These are phyloP conservation scores for Scrobipalpa atriplicella DNA, from an alignment of 2,888 invertebrate species.

Conservation along the genomic window DNA sequence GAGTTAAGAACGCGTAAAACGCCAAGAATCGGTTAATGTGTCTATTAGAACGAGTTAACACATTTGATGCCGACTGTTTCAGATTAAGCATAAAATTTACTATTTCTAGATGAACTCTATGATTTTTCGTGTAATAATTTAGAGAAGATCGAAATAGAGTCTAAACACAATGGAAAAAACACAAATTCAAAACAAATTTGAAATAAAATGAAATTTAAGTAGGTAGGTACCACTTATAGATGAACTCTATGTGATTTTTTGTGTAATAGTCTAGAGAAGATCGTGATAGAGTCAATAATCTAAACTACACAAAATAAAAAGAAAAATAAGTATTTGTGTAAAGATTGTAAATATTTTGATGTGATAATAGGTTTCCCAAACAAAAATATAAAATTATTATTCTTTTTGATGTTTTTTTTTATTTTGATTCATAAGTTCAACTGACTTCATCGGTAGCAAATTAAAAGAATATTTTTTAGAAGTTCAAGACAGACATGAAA, in stretches of 20 bases:
- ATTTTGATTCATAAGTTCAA: too few relatives aligned
- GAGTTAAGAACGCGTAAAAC: slow-evolving; percentile 42
- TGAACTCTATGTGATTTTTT: too few relatives aligned
- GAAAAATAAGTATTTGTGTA: neutral
- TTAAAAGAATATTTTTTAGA: neutral
- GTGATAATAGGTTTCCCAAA: neutral
- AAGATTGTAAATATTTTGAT: slow-evolving; percentile 6
- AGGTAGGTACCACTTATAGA: too few relatives aligned
- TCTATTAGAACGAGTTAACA: slow-evolving; percentile 61
- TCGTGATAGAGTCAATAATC: too few relatives aligned
- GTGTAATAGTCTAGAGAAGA: too few relatives aligned
- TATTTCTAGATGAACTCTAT: too few relatives aligned
- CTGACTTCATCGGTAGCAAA: too few relatives aligned
- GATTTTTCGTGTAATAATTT: too few relatives aligned
- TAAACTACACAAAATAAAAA: neutral
- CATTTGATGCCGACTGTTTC: neutral
- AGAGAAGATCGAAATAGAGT: too few relatives aligned
- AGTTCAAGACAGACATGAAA: neutral
- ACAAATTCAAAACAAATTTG: too few relatives aligned
- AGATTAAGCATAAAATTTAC: neutral
- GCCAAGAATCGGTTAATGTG: slow-evolving; percentile 59
- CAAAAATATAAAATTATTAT: neutral
- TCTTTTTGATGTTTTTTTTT: slow-evolving; percentile 4
- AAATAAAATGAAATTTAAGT: too few relatives aligned
- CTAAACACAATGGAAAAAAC: too few relatives aligned